These are phyloP conservation scores for Erebia aethiops DNA, from an alignment of 2,888 invertebrate genomes.

Conservation along the genomic window DNA sequence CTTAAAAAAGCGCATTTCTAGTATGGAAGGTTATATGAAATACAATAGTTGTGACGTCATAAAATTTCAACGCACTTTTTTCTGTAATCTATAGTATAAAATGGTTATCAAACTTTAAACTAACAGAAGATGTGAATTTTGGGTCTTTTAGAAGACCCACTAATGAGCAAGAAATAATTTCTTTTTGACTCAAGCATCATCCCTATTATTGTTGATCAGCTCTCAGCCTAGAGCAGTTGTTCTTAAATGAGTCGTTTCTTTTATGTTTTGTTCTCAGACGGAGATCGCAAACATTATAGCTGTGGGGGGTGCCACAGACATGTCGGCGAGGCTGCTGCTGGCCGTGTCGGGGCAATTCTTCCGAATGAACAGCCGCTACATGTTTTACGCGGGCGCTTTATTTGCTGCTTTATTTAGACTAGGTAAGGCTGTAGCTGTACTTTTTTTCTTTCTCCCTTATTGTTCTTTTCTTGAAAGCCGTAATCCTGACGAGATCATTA, in stretches of 20 bases:
- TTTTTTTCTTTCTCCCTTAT: no score
- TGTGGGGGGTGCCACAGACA: slow-evolving; percentile 84
- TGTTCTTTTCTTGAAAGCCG: no score
- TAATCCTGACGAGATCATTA: no score
- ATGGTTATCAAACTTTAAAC: no score
- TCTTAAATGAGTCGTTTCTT: slow-evolving; percentile 14
- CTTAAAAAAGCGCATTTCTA: no score
- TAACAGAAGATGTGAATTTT: no score
- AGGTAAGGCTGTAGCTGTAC: slow-evolving; percentile 63
- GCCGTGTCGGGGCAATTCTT: slow-evolving; percentile 82
- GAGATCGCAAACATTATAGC: slow-evolving; percentile 85
- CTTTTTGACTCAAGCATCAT: not conserved
- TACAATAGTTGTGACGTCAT: no score
- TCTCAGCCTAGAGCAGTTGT: slow-evolving; percentile 2
- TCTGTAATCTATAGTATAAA: no score
- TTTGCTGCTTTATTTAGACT: slow-evolving; percentile 82
- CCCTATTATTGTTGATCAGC: not conserved
- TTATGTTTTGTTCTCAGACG: slow-evolving; percentile 49
- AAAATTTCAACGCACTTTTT: no score
- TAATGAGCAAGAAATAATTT: no score
- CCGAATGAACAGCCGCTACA: slow-evolving; percentile 81
- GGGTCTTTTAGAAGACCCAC: no score
- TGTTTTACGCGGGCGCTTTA: slow-evolving; percentile 83
- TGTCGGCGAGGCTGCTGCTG: slow-evolving; percentile 82
- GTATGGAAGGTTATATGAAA: no score